Evolutionary conservation across 2,113 vertebrate genomes (phyloP).

Genomic region (Tragelaphus scriptus): DNA sequence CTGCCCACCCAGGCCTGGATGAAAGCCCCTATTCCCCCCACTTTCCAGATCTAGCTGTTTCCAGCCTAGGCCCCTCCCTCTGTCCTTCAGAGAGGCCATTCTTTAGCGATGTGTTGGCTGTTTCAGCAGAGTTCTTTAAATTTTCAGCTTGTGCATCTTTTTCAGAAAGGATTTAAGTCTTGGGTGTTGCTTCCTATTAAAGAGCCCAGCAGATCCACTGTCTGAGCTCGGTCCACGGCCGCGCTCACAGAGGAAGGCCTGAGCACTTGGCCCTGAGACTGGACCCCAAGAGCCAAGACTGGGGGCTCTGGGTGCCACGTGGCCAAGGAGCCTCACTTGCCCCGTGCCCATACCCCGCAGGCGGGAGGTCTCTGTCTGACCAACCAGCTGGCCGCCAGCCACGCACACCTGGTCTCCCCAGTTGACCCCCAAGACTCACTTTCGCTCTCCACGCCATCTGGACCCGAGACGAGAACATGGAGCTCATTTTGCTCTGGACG

Average conservation of each 20-base stretch:
- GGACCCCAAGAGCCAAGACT: neutral
- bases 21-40: neutral
- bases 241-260: neutral
- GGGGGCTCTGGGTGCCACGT: accelerated
- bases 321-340: accelerated
- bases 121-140: neutral
- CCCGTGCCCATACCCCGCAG: neutral
- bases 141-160: neutral
- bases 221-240: neutral
- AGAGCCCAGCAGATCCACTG: neutral
- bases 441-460: neutral
- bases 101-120: accelerated
- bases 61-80: neutral
- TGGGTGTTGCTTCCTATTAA: neutral
- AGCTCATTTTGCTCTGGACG: slow-evolving; percentile 3
- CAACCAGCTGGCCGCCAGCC: neutral
- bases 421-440: neutral
- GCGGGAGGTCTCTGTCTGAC: slow-evolving; percentile 36
- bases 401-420: neutral
- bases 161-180: neutral
- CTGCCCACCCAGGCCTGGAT: neutral
- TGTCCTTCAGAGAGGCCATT: neutral
- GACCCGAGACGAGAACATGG: neutral
- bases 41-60: neutral
- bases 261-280: neutral